phyloP scores from a whole-genome alignment of 1,140 invertebrate genomes.

The Charaxes varanes region DNA sequence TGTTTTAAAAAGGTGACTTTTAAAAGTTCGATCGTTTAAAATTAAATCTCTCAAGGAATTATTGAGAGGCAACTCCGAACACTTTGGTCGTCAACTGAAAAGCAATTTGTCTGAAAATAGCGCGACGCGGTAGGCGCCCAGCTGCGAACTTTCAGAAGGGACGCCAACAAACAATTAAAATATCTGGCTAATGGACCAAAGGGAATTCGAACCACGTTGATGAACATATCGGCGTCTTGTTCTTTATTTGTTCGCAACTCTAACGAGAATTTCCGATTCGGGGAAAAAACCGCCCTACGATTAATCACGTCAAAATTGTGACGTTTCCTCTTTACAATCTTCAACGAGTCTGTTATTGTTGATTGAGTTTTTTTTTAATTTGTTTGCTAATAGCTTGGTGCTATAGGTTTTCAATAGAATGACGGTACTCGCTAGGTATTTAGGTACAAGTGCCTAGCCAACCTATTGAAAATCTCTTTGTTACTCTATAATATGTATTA shows the following conservation, averaged over 20 bases:
- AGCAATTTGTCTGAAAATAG: constrained; percentile 70
- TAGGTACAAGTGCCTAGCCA: too few species aligned
- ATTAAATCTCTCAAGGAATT: constrained; percentile 16
- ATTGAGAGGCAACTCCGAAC: constrained; percentile 21
- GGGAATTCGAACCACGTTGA: constrained; percentile 61
- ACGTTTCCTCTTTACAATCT: neutral
- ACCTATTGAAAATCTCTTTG: too few species aligned
- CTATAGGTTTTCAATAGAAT: too few species aligned
- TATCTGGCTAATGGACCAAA: constrained; percentile 68
- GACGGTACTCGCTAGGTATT: too few species aligned
- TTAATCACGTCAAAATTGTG: constrained; percentile 2
- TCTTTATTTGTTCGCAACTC: constrained; percentile 40
- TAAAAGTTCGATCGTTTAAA: constrained; percentile 3
- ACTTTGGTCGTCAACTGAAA: constrained; percentile 40
- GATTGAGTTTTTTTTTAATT: too few species aligned
- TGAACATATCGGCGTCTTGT: constrained; percentile 62
- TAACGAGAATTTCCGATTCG: constrained; percentile 36
- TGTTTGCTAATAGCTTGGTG: too few species aligned
- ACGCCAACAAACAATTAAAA: constrained; percentile 65
- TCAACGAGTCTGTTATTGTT: too few species aligned
- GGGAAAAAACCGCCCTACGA: constrained; percentile 24
- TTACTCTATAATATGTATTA: too few species aligned
- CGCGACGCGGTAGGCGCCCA: constrained; percentile 55
- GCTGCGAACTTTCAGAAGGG: constrained; percentile 62
- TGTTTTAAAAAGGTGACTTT: too few species aligned